A percentile compares a stretch with the other conserved stretches of the same genome.
These are phyloP conservation scores for Pyrrhura leucotis DNA, from an alignment of 2,797 vertebrate genomes.

Conservation along the genomic window DNA sequence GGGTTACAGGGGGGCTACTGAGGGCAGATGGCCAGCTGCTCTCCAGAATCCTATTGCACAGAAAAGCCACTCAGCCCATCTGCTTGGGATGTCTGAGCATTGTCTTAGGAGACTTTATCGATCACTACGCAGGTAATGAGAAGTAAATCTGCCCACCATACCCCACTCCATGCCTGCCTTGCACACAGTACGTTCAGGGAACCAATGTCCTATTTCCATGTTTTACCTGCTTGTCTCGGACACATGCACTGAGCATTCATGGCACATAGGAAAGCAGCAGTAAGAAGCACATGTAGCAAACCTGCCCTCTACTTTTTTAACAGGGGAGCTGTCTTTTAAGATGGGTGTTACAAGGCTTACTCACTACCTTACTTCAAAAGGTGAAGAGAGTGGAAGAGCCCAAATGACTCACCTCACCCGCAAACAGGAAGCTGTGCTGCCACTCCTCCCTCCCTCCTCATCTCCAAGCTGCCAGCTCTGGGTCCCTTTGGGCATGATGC, in stretches of 20 bases:
- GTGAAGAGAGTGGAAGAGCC: background rate
- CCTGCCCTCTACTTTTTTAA: background rate
- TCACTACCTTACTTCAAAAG: conserved; percentile 53
- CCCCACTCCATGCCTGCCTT: background rate
- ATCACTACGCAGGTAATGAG: background rate
- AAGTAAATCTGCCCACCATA: background rate
- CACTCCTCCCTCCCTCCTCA: background rate
- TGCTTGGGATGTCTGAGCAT: background rate
- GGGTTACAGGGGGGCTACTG: background rate
- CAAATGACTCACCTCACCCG: background rate
- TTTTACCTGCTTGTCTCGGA: background rate
- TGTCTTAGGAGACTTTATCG: background rate
- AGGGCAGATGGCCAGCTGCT: background rate
- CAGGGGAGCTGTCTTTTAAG: conserved; percentile 21
- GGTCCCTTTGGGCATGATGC: background rate
- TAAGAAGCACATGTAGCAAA: background rate
- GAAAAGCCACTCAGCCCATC: background rate
- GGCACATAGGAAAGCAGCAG: background rate
- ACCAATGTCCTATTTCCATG: background rate
- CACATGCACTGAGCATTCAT: background rate
- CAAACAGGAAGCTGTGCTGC: background rate
- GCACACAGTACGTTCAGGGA: background rate
- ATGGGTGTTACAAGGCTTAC: conserved; percentile 17
- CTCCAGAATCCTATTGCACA: background rate
- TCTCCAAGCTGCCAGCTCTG: background rate